Base-by-base conservation (phyloP, 2,888 invertebrate genomes). In the Parnassius orleans region DNA sequence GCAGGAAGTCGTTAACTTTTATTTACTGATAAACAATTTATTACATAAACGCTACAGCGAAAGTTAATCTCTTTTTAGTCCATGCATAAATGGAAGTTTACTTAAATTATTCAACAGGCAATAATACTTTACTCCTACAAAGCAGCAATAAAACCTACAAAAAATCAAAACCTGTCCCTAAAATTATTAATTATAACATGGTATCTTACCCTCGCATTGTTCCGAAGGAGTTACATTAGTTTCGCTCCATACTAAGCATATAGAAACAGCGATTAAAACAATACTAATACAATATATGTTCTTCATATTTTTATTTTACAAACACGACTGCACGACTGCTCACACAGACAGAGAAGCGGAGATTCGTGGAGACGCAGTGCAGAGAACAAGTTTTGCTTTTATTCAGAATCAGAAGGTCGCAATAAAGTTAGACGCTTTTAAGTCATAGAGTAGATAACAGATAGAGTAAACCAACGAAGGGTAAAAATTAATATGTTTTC, bases 201-300 rank as follows among this genome's bases (percentile, higher is more conserved):
- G n/a, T 54, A 47, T 66, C 77, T 69, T 71, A 81, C 81, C 77
- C 61, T 68, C 59, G 65, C 81, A 81, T 71, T 81, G 81, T 62
- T 72, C 67, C 10, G 70, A 61, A 3, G 79, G 79, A 2, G 75
- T 75, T 9, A 65, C 57, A 19, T 69, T 65, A 7, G 44, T 51
- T n/a, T 63, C 65, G 48, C 70, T 56, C 58, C 61, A 67, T 56
- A 68, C 66, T 11, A 72, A 53, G 7, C 64, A 64, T 56, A 68
- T 24, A 44, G 67, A 56, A 50, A 72, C 51, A 50, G 65, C 51
- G 44, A 66, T 48, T 1, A 58, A 59, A 46, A 59, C 51, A 55
- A 55, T 55, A 47, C 12, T 48, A 57, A 67, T 63, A 24, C 67
- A 65, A 59, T 67, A 64, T 48, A 64, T 14, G 57, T 65, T 68